These are phyloP conservation scores for Abrostola triplasia DNA, from an alignment of 2,888 invertebrate species.

Conservation along the genomic window DNA sequence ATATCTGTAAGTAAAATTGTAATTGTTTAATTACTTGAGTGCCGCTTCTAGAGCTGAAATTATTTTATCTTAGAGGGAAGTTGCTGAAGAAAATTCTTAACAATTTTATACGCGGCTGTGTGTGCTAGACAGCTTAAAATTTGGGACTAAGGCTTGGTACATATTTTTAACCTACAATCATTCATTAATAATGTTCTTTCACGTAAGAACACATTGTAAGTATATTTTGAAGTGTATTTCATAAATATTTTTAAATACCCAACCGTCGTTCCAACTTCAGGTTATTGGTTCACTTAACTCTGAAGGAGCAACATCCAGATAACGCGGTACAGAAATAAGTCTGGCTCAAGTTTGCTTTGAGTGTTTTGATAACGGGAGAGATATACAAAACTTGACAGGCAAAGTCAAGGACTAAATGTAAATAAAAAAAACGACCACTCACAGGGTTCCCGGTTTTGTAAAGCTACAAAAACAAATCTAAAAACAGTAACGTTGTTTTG, in stretches of 20 bases:
- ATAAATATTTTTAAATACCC: constrained; percentile 19
- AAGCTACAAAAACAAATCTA: constrained; percentile 44
- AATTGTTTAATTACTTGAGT: background rate
- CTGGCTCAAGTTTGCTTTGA: constrained; percentile 60
- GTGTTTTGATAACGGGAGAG: constrained; percentile 59
- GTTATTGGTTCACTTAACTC: constrained; percentile 66
- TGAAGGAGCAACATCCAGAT: constrained; percentile 59
- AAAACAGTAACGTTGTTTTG: constrained; percentile 43
- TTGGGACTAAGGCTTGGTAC: too few relatives aligned
- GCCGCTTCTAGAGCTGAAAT: too few relatives aligned
- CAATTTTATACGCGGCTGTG: too few relatives aligned
- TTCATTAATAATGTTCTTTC: too few relatives aligned
- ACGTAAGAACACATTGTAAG: background rate
- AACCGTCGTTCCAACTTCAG: constrained; percentile 8
- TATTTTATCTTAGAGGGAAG: too few relatives aligned
- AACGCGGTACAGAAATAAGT: constrained; percentile 66
- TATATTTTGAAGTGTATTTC: constrained; percentile 9
- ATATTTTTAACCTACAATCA: too few relatives aligned
- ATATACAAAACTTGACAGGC: constrained; percentile 34
- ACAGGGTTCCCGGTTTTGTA: constrained; percentile 26
- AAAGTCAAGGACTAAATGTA: constrained; percentile 35
- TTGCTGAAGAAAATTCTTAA: too few relatives aligned
- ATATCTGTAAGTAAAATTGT: background rate
- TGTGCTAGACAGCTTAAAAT: too few relatives aligned
- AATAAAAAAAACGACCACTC: constrained; percentile 29